Evolutionary conservation across 2,888 invertebrate genomes (phyloP).

Genomic region (Caenorhabditis zanzibari): DNA sequence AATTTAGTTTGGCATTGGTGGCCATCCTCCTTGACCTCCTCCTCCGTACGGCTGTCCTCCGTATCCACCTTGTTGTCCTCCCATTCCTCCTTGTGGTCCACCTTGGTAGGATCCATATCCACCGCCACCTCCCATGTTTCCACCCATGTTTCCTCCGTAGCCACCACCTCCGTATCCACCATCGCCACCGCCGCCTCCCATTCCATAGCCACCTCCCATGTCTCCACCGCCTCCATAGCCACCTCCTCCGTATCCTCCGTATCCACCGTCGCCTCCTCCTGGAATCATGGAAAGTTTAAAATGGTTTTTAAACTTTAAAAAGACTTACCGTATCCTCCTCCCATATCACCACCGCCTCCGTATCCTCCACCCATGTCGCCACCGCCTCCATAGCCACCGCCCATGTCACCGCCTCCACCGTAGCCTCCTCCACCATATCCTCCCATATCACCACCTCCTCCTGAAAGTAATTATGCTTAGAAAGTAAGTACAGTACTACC

Average conservation of each 20-base stretch:
- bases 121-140: conserved; percentile 67
- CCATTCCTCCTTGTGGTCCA: conserved; percentile 58
- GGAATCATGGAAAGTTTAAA: not conserved
- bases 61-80: conserved; percentile 61
- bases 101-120: conserved; percentile 71
- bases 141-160: conserved; percentile 70
- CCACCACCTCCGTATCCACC: conserved; percentile 72
- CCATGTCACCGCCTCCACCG: conserved; percentile 69
- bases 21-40: conserved; percentile 63
- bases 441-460: conserved; percentile 57
- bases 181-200: conserved; percentile 69
- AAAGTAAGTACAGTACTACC: not conserved
- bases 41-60: conserved; percentile 58
- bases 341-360: conserved; percentile 72
- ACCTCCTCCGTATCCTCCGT: conserved; percentile 61
- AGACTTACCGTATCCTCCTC: conserved; percentile 48
- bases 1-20: conserved; percentile 68
- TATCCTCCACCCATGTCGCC: conserved; percentile 68
- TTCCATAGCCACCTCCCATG: conserved; percentile 68
- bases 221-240: conserved; percentile 65
- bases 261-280: conserved; percentile 49
- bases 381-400: conserved; percentile 59
- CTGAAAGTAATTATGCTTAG: conserved; percentile 2
- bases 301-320: not conserved
- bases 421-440: conserved; percentile 70